Percentiles rank a stretch among this genome's conserved stretches.
phyloP scores from a whole-genome alignment of 2,113 vertebrate species.

The Pseudois nayaur region DNA sequence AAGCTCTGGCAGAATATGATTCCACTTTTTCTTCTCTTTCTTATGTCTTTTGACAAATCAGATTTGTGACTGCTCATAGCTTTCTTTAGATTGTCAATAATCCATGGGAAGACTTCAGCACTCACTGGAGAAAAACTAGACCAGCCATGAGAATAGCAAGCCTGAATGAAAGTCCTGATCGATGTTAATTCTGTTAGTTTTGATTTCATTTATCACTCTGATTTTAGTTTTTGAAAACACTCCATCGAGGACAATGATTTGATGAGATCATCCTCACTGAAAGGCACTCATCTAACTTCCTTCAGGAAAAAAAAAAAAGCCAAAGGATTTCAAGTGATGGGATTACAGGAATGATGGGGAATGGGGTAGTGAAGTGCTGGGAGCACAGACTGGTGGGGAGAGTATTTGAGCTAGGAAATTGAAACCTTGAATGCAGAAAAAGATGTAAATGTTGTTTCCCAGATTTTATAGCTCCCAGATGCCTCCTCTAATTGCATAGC shows the following conservation, averaged over 20 bases:
- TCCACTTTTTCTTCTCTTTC: constrained; percentile 71
- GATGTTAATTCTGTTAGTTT: constrained; percentile 80
- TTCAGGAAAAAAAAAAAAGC: neutral
- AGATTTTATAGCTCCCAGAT: constrained; percentile 83
- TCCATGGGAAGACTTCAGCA: constrained; percentile 69
- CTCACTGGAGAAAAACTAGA: constrained; percentile 66
- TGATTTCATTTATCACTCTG: constrained; percentile 72
- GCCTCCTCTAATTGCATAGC: constrained; percentile 82
- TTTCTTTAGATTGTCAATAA: constrained; percentile 77
- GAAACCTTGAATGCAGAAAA: constrained; percentile 76
- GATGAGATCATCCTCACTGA: constrained; percentile 57
- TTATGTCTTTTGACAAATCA: constrained; percentile 76
- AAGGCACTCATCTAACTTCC: neutral
- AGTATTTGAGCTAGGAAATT: constrained; percentile 38
- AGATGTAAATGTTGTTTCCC: constrained; percentile 82
- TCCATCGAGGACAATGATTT: constrained; percentile 64
- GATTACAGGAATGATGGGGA: constrained; percentile 67
- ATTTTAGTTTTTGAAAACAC: constrained; percentile 73
- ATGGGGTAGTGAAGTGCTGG: neutral
- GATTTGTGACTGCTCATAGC: constrained; percentile 78
- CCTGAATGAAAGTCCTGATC: constrained; percentile 74
- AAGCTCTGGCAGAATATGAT: constrained; percentile 67
- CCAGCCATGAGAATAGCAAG: constrained; percentile 70
- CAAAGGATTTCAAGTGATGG: constrained; percentile 9
- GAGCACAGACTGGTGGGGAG: neutral